Conservation (phyloP, 2,113 vertebrate genomes). For the Grus americana region DNA sequence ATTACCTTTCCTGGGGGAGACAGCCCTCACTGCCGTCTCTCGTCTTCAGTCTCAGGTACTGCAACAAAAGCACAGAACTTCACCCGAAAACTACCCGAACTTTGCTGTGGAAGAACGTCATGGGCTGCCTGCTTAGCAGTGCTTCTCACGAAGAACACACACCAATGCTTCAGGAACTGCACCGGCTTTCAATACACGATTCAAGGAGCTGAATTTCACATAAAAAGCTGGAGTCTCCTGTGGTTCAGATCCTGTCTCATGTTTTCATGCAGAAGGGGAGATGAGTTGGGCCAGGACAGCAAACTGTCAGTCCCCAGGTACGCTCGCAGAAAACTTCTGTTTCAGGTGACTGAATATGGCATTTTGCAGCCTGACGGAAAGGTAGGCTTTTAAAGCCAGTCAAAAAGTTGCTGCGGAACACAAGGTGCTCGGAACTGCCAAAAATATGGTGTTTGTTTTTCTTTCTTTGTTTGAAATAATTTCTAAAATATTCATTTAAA, state of each 20-base stretch:
- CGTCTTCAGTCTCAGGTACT: not conserved
- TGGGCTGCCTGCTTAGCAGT: not conserved
- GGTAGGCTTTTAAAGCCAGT: not conserved
- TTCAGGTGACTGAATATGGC: not conserved
- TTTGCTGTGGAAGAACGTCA: not conserved
- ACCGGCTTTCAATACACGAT: accelerated
- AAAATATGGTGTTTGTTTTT: accelerated
- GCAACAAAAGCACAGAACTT: not conserved
- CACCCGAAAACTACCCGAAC: not conserved
- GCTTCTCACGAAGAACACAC: not conserved
- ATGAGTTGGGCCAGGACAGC: not conserved
- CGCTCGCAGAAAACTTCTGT: not conserved
- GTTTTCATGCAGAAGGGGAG: not conserved
- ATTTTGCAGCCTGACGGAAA: not conserved
- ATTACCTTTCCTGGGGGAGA: not conserved
- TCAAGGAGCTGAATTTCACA: not conserved
- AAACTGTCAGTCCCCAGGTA: not conserved
- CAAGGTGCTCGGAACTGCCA: not conserved
- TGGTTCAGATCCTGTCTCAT: not conserved
- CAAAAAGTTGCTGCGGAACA: not conserved
- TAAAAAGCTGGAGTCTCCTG: not conserved
- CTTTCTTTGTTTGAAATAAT: not conserved
- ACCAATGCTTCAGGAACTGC: not conserved
- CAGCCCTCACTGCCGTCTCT: not conserved
- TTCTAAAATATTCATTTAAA: not conserved